Percentiles rank a stretch among this genome's conserved stretches.
phyloP scores from a whole-genome alignment of 1,140 invertebrate species.

The Fopius arisanus region DNA sequence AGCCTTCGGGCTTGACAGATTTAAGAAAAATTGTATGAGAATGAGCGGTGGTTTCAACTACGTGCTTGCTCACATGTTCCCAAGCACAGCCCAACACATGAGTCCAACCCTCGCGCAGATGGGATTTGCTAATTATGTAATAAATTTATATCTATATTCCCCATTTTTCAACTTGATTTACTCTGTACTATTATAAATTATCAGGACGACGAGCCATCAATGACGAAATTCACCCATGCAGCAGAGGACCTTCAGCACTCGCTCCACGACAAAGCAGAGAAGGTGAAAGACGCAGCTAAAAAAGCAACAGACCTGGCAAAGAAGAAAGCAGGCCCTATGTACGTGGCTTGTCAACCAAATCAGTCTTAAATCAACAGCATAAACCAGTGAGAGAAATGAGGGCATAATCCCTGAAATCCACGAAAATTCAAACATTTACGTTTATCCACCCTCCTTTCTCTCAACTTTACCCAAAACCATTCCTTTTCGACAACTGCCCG shows the following conservation, averaged over 20 bases:
- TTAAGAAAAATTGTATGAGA: conserved; percentile 84
- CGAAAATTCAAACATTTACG: too few species aligned
- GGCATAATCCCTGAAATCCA: too few species aligned
- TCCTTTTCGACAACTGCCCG: too few species aligned
- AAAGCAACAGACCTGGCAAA: conserved; percentile 81
- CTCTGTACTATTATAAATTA: conserved; percentile 15
- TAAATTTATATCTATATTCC: background rate
- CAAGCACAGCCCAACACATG: conserved; percentile 60
- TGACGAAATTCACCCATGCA: conserved; percentile 48
- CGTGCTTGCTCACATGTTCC: conserved; percentile 78
- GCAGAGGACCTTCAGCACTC: conserved; percentile 58
- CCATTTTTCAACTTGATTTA: background rate
- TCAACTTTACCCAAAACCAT: too few species aligned
- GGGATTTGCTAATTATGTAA: conserved; percentile 49
- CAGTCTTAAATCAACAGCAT: conserved; percentile 55
- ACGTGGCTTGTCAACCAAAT: conserved; percentile 65
- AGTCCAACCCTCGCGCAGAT: conserved; percentile 53
- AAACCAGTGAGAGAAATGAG: too few species aligned
- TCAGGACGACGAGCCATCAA: conserved; percentile 45
- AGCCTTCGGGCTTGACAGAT: conserved; percentile 86
- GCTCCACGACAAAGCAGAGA: conserved; percentile 67
- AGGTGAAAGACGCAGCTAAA: conserved; percentile 78
- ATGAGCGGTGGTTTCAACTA: conserved; percentile 85
- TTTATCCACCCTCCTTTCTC: too few species aligned
- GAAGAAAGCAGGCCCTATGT: conserved; percentile 71